Evolutionary conservation across 2,888 invertebrate species (phyloP).

Genomic region (Ichneumoninae sp.): DNA sequence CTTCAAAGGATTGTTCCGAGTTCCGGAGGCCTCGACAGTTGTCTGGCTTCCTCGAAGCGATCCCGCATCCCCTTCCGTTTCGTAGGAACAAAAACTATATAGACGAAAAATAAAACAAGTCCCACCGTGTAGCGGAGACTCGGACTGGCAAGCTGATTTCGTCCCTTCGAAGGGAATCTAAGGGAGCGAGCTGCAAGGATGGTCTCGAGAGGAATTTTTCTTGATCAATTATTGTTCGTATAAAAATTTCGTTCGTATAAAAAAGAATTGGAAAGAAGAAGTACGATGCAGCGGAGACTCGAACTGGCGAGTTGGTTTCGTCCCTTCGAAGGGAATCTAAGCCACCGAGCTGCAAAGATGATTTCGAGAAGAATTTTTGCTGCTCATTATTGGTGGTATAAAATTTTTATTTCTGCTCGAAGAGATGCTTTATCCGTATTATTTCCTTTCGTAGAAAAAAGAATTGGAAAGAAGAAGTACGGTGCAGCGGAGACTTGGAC

Average conservation of each 20-base stretch:
- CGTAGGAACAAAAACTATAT: slow-evolving; percentile 3
- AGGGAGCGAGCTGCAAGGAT: slow-evolving; percentile 36
- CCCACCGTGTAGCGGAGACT: slow-evolving; percentile 11
- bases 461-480: not conserved
- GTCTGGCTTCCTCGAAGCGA: slow-evolving; percentile 24
- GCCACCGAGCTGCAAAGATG: slow-evolving; percentile 35
- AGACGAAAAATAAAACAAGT: slow-evolving; percentile 9
- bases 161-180: slow-evolving; percentile 27
- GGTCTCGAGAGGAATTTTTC: slow-evolving; percentile 20
- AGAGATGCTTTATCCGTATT: not conserved
- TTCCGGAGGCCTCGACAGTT: slow-evolving; percentile 44
- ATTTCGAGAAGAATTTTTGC: slow-evolving; percentile 22
- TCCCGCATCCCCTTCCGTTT: slow-evolving; percentile 2
- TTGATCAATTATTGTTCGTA: not conserved
- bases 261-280: no score
- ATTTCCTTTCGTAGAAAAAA: not conserved
- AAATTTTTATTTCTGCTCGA: not conserved
- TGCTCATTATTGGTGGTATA: slow-evolving; percentile 1
- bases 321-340: slow-evolving; percentile 31
- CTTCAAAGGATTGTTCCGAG: slow-evolving; percentile 63
- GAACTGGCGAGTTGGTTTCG: slow-evolving; percentile 38
- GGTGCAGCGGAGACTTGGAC: slow-evolving; percentile 20
- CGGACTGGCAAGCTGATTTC: slow-evolving; percentile 42
- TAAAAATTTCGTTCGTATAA: not conserved
- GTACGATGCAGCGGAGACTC: slow-evolving; percentile 18